Percentiles rank a stretch among this genome's conserved stretches.
Conservation (phyloP, 1,140 invertebrate genomes). For the Ectropis grisescens region DNA sequence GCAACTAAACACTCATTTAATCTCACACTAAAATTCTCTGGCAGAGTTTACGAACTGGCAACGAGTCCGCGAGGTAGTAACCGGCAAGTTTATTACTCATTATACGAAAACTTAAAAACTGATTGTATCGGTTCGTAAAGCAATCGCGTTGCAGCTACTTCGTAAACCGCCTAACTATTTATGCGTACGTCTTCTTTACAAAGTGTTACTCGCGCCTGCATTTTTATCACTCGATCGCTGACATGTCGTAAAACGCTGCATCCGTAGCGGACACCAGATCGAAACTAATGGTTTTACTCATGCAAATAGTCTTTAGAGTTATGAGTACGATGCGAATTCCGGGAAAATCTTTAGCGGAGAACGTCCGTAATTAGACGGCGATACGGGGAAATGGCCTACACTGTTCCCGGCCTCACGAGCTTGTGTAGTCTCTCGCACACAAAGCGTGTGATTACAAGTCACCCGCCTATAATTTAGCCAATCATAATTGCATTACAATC, state of each 20-base stretch:
- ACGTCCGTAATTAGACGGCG: conserved; percentile 17
- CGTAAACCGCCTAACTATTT: too few species aligned
- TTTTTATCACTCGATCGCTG: too few species aligned
- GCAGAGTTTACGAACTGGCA: too few species aligned
- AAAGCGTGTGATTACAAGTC: conserved; percentile 22
- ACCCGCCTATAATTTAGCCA: conserved; percentile 24
- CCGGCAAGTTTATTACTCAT: too few species aligned
- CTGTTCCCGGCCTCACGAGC: conserved; percentile 10
- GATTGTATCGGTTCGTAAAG: too few species aligned
- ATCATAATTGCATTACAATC: conserved; percentile 33
- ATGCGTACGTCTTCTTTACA: too few species aligned
- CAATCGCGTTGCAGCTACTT: too few species aligned
- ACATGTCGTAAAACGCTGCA: conserved; percentile 13
- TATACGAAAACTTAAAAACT: too few species aligned
- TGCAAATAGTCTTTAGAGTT: conserved; percentile 17
- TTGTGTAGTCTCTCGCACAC: conserved; percentile 5
- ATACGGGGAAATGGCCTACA: conserved; percentile 16
- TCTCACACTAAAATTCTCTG: too few species aligned
- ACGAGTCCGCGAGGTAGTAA: too few species aligned
- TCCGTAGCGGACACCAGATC: conserved; percentile 14
- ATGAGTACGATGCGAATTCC: conserved; percentile 6
- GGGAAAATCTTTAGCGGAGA: conserved; percentile 15
- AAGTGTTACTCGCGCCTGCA: too few species aligned
- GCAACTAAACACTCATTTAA: too few species aligned
- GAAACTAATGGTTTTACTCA: conserved; percentile 15